Base-by-base conservation (phyloP, 53 echinoderm and acorn worm genomes). In the Holothuria leucospilota region DNA sequence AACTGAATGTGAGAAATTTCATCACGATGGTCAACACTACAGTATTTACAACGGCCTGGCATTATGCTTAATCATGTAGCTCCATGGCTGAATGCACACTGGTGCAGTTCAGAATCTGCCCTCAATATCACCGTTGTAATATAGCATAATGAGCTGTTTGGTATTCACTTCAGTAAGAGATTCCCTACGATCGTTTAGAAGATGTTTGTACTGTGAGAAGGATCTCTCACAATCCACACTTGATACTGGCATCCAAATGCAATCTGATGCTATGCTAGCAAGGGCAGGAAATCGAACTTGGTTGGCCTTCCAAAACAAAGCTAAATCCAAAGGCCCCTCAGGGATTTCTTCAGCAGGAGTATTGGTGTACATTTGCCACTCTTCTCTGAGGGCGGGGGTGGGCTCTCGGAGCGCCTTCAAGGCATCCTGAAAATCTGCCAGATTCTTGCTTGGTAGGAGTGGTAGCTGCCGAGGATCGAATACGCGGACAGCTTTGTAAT, bases 181-280 rank as follows among this genome's bases (percentile, higher is more conserved):
- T 60, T 92, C 92, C 46, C 92, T 29, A 29, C 66, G 71, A 82
- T 92, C 89, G 20, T 89, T 75, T 12, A 92, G 67, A 20, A 92
- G 69, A 52, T 92, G 92, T 34, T 92, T 92, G 82, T 92, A 89
- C 51, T 92, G 89, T 5, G 89, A 89, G 65, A 92, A 89, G 58
- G 89, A 86, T n/a, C 92, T 42, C 65, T 92, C 86, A 25, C 85
- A 74, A 63, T 92, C 92, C 1, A 92, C 89, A 86, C 92, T 89
- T 2, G 89, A 74, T 24, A 86, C 89, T 25, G 92, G 92, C 92
- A 92, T 92, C 86, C 89, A 92, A 34, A 92, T 86, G 23, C 77
- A 86, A 40, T 92, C 89, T 62, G 59, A 80, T 41, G 89, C 89
- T 21, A 92, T 89, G 0, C 63, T 51, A 20, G 92, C 85, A 20